A percentile compares a stretch with the other conserved stretches of the same genome.
These are phyloP conservation scores for Penaeus indicus DNA, from an alignment of 1,140 invertebrate species.

Conservation along the genomic window DNA sequence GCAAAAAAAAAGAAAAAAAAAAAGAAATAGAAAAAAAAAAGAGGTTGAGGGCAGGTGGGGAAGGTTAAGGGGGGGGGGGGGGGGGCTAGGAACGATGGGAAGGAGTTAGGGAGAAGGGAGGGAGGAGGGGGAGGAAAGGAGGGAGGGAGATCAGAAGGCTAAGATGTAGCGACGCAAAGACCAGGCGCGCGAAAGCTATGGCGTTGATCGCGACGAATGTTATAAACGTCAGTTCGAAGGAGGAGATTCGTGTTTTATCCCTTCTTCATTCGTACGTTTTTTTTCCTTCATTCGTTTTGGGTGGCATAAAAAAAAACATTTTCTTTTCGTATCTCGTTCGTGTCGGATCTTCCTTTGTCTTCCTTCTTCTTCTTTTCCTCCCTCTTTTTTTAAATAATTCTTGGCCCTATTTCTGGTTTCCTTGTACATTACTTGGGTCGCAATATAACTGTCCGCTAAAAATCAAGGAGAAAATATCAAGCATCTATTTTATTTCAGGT, in stretches of 20 bases:
- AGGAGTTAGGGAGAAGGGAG: background rate
- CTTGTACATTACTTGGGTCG: too few species aligned
- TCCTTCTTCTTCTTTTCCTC: background rate
- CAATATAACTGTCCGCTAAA: too few species aligned
- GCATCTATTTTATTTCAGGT: too few species aligned
- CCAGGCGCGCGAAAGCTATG: too few species aligned
- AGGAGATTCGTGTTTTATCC: too few species aligned
- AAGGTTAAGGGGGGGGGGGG: background rate
- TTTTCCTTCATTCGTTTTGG: too few species aligned
- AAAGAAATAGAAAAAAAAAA: background rate
- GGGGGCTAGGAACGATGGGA: background rate
- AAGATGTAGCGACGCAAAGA: background rate
- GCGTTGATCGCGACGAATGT: too few species aligned
- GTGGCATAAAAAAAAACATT: background rate
- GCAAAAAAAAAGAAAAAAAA: background rate
- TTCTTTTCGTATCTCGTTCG: background rate
- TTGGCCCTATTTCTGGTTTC: too few species aligned
- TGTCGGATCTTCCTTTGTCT: background rate
- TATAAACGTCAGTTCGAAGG: too few species aligned
- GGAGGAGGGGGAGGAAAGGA: background rate
- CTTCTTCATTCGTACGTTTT: too few species aligned
- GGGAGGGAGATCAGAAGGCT: conserved; percentile 32
- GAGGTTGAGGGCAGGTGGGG: background rate
- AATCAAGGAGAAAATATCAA: too few species aligned
- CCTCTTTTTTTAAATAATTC: too few species aligned